Percentiles rank a stretch among this genome's conserved stretches.
phyloP scores from a whole-genome alignment of 2,797 vertebrate genomes.

The Halcyon leucocephala region DNA sequence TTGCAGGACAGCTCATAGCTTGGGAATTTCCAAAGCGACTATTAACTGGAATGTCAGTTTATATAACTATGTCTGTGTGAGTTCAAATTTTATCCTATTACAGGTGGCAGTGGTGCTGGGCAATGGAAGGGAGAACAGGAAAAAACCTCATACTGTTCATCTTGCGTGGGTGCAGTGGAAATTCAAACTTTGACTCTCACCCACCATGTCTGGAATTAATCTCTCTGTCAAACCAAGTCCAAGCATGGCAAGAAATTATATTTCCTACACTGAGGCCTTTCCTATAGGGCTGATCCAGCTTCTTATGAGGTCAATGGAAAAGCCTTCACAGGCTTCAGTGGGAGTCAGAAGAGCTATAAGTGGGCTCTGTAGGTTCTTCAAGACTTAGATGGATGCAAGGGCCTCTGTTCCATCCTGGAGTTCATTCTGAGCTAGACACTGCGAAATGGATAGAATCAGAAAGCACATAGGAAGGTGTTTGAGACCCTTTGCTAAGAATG shows the following conservation, averaged over 20 bases:
- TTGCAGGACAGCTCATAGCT: conserved; percentile 69
- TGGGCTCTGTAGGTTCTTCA: neutral
- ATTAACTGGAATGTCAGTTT: conserved; percentile 61
- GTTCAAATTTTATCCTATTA: conserved; percentile 45
- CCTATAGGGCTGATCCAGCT: neutral
- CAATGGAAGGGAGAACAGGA: neutral
- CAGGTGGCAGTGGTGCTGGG: conserved; percentile 62
- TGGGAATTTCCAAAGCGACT: conserved; percentile 76
- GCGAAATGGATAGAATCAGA: neutral
- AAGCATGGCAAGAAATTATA: conserved; percentile 20
- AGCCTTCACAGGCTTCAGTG: neutral
- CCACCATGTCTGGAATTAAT: conserved; percentile 32
- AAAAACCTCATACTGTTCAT: conserved; percentile 26
- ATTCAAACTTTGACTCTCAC: neutral
- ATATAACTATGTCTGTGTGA: conserved; percentile 27
- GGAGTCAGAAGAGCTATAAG: neutral
- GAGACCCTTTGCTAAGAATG: neutral
- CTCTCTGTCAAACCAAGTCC: conserved; percentile 17
- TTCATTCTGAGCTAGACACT: neutral
- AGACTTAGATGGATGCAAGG: neutral
- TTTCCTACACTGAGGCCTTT: conserved; percentile 18
- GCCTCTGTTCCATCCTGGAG: neutral
- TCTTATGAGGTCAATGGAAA: neutral
- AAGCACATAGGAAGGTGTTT: neutral
- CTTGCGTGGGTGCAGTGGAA: neutral